phyloP scores from a whole-genome alignment of 2,888 invertebrate species.

The Chelonus formosanus region DNA sequence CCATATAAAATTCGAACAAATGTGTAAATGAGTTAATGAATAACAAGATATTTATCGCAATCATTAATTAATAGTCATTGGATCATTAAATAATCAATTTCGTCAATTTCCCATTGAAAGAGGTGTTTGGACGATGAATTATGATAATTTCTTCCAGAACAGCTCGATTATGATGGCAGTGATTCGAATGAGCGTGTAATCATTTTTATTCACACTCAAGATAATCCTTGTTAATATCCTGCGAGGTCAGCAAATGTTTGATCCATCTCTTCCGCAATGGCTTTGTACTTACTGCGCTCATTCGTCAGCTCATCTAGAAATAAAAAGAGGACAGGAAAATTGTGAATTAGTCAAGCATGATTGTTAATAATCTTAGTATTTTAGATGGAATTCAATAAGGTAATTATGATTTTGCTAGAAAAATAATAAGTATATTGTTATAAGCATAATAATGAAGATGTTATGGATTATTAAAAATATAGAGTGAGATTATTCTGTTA shows the following conservation, averaged over 20 bases:
- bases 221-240: conserved; percentile 77
- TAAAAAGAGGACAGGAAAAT: conserved; percentile 41
- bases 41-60: too few relatives aligned
- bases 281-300: conserved; percentile 97
- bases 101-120: too few relatives aligned
- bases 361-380: conserved; percentile 40
- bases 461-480: too few relatives aligned
- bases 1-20: too few relatives aligned
- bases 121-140: too few relatives aligned
- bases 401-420: neutral
- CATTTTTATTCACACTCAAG: conserved; percentile 50
- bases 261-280: conserved; percentile 97
- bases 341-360: conserved; percentile 49
- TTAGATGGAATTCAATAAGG: conserved; percentile 9
- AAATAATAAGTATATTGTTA: neutral
- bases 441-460: too few relatives aligned
- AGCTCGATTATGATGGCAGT: too few relatives aligned
- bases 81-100: too few relatives aligned
- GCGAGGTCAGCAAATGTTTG: conserved; percentile 95
- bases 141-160: too few relatives aligned
- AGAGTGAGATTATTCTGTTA: too few relatives aligned
- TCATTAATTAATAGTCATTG: too few relatives aligned
- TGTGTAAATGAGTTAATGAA: too few relatives aligned
- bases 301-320: conserved; percentile 84
- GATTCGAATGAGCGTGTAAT: neutral